Evolutionary conservation across 1,140 invertebrate genomes (phyloP).

Genomic region (Macrosteles quadrilineatus): DNA sequence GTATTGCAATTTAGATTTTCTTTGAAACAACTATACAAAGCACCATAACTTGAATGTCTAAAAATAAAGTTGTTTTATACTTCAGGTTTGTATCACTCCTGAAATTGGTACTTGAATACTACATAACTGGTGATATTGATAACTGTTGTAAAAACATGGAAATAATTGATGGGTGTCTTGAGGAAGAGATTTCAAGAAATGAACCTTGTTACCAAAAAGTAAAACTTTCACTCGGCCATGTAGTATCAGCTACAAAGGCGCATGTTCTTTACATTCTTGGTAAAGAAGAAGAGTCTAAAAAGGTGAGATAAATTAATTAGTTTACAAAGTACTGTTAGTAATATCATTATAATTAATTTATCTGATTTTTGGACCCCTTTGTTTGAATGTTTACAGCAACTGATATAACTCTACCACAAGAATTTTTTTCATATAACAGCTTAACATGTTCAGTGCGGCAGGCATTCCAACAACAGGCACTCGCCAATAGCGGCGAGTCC

Average conservation of each 20-base stretch:
- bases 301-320: neutral
- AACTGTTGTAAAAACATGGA: neutral
- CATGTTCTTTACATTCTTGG: neutral
- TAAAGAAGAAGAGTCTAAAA: neutral
- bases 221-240: conserved; percentile 5
- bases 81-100: neutral
- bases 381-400: neutral
- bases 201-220: neutral
- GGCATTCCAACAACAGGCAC: neutral
- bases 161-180: neutral
- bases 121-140: neutral
- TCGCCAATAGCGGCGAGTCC: too few relatives aligned
- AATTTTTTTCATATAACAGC: neutral
- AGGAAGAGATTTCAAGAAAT: neutral
- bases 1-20: too few relatives aligned
- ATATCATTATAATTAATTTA: neutral
- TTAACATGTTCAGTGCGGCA: too few relatives aligned
- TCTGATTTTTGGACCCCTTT: neutral
- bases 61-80: too few relatives aligned
- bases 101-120: conserved; percentile 7
- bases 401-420: neutral
- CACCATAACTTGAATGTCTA: too few relatives aligned
- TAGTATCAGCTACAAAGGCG: neutral
- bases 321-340: neutral
- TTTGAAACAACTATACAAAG: too few relatives aligned